A percentile compares a stretch with the other conserved stretches of the same genome.
Conservation (phyloP, 1,140 invertebrate species). For the Papilio polyxenes region DNA sequence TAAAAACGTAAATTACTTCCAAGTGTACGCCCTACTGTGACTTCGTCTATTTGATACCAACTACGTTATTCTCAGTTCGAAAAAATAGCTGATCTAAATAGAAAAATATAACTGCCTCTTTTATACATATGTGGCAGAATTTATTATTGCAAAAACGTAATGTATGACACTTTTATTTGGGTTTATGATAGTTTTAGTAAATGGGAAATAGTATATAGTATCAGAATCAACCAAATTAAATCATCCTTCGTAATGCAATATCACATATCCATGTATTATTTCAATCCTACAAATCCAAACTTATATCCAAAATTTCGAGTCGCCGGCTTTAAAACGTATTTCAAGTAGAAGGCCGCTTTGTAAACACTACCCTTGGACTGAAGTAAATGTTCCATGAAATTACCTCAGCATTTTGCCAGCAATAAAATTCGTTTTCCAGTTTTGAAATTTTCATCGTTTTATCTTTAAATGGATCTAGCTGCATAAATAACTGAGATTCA, state of each 20-base stretch:
- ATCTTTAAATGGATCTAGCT: slow-evolving; percentile 28
- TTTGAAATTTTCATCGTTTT: slow-evolving; percentile 38
- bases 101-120: neutral
- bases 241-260: neutral
- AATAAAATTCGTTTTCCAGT: slow-evolving; percentile 45
- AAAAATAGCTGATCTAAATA: neutral
- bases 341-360: slow-evolving; percentile 47
- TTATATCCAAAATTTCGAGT: slow-evolving; percentile 38
- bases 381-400: slow-evolving; percentile 68
- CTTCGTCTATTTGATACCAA: neutral
- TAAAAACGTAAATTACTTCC: slow-evolving; percentile 20
- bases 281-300: slow-evolving; percentile 28
- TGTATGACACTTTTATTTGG: neutral
- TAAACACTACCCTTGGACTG: slow-evolving; percentile 61
- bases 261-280: slow-evolving; percentile 7
- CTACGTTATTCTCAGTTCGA: neutral
- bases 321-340: slow-evolving; percentile 37
- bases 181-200: neutral
- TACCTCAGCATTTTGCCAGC: slow-evolving; percentile 60
- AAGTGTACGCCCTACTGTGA: slow-evolving; percentile 6
- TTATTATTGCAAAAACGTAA: neutral
- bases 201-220: neutral
- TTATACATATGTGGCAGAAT: neutral
- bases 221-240: neutral
- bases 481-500: slow-evolving; percentile 29